Evolutionary conservation across 1,140 invertebrate genomes (phyloP).

Genomic region (Zelostemma sp.): DNA sequence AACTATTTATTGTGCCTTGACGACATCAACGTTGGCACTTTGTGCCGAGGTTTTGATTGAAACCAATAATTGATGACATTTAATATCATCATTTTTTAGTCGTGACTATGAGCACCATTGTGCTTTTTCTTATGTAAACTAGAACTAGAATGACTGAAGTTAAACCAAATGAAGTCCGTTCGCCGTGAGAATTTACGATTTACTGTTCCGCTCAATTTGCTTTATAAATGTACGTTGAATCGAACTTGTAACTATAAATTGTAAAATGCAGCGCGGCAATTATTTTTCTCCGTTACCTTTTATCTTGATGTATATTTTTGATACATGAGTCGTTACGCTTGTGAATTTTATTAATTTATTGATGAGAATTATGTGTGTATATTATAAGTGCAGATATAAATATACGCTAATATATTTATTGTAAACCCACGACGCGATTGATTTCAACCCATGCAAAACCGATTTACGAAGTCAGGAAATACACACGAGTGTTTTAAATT

Average conservation of each 20-base stretch:
- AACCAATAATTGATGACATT: not conserved
- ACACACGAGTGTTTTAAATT: too few species aligned
- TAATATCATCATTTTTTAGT: not conserved
- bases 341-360: not conserved
- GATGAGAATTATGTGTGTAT: not conserved
- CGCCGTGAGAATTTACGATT: not conserved
- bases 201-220: constrained; percentile 1
- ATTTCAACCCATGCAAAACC: too few species aligned
- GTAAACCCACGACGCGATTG: not conserved
- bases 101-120: too few species aligned
- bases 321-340: not conserved
- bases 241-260: not conserved
- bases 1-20: too few species aligned
- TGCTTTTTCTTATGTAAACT: too few species aligned
- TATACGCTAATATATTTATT: not conserved
- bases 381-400: not conserved
- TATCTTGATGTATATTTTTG: not conserved
- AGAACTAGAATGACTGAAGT: constrained; percentile 1
- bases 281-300: not conserved
- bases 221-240: constrained; percentile 1
- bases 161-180: constrained; percentile 1
- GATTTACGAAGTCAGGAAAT: too few species aligned
- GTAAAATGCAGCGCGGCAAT: not conserved
- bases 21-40: not conserved
- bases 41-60: not conserved